These are phyloP conservation scores for Cuculus canorus DNA, from an alignment of 2,797 vertebrate species.

Conservation along the genomic window DNA sequence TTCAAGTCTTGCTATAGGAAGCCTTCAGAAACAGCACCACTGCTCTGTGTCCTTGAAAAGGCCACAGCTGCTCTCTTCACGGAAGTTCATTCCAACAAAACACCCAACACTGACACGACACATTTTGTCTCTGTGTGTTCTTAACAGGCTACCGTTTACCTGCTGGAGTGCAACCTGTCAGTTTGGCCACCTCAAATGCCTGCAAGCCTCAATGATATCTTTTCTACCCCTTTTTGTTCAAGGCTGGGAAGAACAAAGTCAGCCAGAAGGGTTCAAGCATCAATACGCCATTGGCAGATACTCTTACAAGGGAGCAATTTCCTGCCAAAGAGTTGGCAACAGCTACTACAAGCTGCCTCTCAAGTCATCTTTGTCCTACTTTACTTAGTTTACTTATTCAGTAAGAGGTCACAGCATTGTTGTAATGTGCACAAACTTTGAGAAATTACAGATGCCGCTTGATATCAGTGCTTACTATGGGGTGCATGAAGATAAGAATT, in stretches of 20 bases:
- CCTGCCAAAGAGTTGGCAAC: not conserved
- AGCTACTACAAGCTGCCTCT: not conserved
- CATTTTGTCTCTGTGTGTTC: constrained; percentile 64
- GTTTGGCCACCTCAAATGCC: constrained; percentile 40
- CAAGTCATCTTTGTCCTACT: not conserved
- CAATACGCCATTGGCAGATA: not conserved
- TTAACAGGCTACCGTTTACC: constrained; percentile 54
- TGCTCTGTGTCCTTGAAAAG: not conserved
- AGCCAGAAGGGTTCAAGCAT: constrained; percentile 4
- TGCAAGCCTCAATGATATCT: not conserved
- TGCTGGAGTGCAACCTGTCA: constrained; percentile 65
- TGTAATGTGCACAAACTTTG: not conserved
- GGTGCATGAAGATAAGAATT: not conserved
- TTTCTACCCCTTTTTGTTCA: not conserved
- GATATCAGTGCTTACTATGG: not conserved
- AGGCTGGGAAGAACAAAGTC: not conserved
- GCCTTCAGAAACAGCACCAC: accelerated
- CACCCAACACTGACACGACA: not conserved
- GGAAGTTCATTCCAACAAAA: constrained; percentile 19
- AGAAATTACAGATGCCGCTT: not conserved
- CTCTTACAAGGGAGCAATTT: not conserved
- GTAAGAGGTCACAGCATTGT: not conserved
- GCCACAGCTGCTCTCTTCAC: not conserved
- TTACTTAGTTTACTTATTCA: not conserved
- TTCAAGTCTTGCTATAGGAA: not conserved